Evolutionary conservation across 1,140 invertebrate genomes (phyloP), one percentile per base, ranked within the genome.

Genomic region (Magallana angulata): DNA sequence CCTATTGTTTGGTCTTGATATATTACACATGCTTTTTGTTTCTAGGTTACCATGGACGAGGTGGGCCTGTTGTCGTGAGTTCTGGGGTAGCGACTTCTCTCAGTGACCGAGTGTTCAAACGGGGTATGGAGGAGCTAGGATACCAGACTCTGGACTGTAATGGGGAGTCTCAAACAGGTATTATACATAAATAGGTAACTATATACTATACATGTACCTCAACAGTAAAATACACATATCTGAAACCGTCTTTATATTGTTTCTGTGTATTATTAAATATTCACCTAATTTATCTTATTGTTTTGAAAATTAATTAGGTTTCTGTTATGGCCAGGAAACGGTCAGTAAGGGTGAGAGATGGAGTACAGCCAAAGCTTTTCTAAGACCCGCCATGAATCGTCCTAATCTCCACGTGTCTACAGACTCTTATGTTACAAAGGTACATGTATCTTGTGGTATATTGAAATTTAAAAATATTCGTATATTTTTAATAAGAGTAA

Each of bases 301-400:
- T 36, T 3, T 16, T 18, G 36, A 36, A 71, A 11, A 30, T 36
- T 30, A 36, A 36, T 36, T 3, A 80, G 76, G 76, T 5, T 36
- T 11, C 76, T 80, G 76, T 16, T 30, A 9, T 5, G 18, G 12
- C 14, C 48, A 80, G 11, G 24, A 30, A 80, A 80, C 76, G 0
- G 14, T 80, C 76, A 30, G 76, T 36, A 56, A 90, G 48, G 91
- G 91, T 11, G 86, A 85, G 6, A 83, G 92, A 16, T 84, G 88
- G 8, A 91, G 91, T 68, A 90, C 91, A 12, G 87, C 90, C 30
- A 88, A 86, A 57, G 92, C 92, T 14, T 93, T 91, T 82, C 86
- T 93, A 1, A 87, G 89, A 80, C 92, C 92, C 16, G 88, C 89
- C 1, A 87, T 92, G 58, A 30, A 58, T 0, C 85, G 91, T n/a